A percentile compares a stretch with the other conserved stretches of the same genome.
Evolutionary conservation across 2,797 vertebrate genomes (phyloP).

Genomic region (Spinibarbus caldwelli): DNA sequence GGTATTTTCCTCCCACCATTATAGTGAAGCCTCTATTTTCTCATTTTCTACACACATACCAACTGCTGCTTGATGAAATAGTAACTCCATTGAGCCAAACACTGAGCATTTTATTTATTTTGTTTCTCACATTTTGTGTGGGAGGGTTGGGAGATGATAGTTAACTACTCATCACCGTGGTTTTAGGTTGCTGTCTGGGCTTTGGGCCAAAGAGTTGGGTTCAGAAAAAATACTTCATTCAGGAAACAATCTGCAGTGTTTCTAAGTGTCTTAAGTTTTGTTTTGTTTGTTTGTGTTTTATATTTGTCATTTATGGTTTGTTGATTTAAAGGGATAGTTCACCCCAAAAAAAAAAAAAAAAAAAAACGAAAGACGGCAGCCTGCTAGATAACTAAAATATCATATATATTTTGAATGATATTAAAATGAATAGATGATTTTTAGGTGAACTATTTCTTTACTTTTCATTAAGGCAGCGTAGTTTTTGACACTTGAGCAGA

Average conservation of each 20-base stretch:
- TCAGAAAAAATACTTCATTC: constrained; percentile 18
- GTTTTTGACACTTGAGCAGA: constrained; percentile 19
- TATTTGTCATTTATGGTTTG: constrained; percentile 5
- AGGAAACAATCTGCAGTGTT: constrained; percentile 32
- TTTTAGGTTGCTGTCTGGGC: constrained; percentile 31
- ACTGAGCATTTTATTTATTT: constrained; percentile 58
- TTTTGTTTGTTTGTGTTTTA: neutral
- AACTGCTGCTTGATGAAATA: constrained; percentile 56
- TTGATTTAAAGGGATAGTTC: constrained; percentile 12
- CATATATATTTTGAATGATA: neutral
- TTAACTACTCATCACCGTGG: neutral
- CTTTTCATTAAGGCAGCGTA: neutral
- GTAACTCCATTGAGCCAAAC: constrained; percentile 55
- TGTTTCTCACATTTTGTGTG: constrained; percentile 30
- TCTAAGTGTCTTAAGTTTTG: constrained; percentile 27
- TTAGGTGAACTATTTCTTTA: neutral
- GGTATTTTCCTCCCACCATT: constrained; percentile 50
- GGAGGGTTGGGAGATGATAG: constrained; percentile 15
- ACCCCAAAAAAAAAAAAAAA: neutral
- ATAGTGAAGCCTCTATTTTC: constrained; percentile 48
- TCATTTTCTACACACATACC: constrained; percentile 50
- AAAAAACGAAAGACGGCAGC: neutral
- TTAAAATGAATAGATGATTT: neutral
- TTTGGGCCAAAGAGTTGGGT: constrained; percentile 37
- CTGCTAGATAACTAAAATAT: neutral